These are phyloP conservation scores for Papilio elwesi DNA, from an alignment of 2,888 invertebrate species.

Conservation along the genomic window DNA sequence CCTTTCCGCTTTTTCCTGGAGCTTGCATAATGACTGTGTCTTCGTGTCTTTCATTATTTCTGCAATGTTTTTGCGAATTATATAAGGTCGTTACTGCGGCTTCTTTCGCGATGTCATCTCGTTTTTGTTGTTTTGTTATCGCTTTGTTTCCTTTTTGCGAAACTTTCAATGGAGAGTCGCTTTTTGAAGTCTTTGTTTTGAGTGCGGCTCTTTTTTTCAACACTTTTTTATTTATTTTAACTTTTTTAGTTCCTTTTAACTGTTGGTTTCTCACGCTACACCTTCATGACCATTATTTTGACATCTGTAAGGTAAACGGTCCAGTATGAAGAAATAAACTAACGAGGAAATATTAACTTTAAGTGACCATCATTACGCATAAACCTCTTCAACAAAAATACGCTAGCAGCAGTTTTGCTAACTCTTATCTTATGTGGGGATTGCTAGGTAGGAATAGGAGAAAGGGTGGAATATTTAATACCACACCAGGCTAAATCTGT, in stretches of 20 bases:
- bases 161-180: conserved; percentile 23
- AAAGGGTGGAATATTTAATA: not conserved
- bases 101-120: conserved; percentile 34
- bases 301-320: not conserved
- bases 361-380: too few relatives aligned
- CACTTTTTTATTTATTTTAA: conserved; percentile 32
- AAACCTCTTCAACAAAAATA: too few relatives aligned
- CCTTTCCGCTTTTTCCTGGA: conserved; percentile 58
- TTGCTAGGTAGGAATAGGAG: too few relatives aligned
- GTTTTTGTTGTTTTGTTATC: conserved; percentile 36
- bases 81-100: conserved; percentile 41
- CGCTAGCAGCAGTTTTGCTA: not conserved
- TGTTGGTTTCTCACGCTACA: not conserved
- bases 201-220: conserved; percentile 26
- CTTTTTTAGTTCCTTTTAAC: conserved; percentile 21
- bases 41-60: conserved; percentile 47
- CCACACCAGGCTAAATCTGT: not conserved
- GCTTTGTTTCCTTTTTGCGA: conserved; percentile 28
- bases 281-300: not conserved
- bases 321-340: not conserved
- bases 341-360: too few relatives aligned
- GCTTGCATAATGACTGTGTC: conserved; percentile 48
- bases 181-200: conserved; percentile 40
- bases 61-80: conserved; percentile 42
- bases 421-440: not conserved